These are phyloP conservation scores for Austrofundulus limnaeus DNA, from an alignment of 2,113 vertebrate species.

Conservation along the genomic window DNA sequence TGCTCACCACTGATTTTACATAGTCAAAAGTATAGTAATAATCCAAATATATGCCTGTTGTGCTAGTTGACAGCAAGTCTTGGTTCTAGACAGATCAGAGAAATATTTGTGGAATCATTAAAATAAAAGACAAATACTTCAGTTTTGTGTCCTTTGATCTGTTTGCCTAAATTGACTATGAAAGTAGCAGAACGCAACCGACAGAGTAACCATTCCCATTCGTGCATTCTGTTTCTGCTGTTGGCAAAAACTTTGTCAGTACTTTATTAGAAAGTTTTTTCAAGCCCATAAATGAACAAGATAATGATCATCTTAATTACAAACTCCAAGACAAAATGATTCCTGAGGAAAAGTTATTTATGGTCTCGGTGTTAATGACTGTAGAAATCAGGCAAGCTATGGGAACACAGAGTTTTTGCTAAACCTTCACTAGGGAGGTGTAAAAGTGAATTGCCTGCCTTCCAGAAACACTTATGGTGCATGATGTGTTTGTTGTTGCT, in stretches of 20 bases:
- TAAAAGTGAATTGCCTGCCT: constrained; percentile 19
- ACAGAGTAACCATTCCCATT: neutral
- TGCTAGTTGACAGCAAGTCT: too few relatives aligned
- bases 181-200: neutral
- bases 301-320: constrained; percentile 7
- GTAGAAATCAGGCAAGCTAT: constrained; percentile 4
- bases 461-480: constrained; percentile 27
- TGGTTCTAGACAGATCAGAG: too few relatives aligned
- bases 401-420: constrained; percentile 4
- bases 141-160: too few relatives aligned
- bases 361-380: constrained; percentile 11
- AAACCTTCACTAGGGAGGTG: constrained; percentile 4
- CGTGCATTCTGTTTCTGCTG: constrained; percentile 34
- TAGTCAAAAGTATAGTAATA: neutral
- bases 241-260: constrained; percentile 24
- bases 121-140: too few relatives aligned
- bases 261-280: neutral
- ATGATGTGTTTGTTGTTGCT: constrained; percentile 47
- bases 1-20: too few relatives aligned
- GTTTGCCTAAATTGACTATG: too few relatives aligned
- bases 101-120: too few relatives aligned
- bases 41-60: too few relatives aligned
- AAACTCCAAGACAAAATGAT: neutral
- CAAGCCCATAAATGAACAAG: neutral
- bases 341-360: constrained; percentile 6